Evolutionary conservation across 2,888 invertebrate species (phyloP).

Genomic region (Keiferia lycopersicella): DNA sequence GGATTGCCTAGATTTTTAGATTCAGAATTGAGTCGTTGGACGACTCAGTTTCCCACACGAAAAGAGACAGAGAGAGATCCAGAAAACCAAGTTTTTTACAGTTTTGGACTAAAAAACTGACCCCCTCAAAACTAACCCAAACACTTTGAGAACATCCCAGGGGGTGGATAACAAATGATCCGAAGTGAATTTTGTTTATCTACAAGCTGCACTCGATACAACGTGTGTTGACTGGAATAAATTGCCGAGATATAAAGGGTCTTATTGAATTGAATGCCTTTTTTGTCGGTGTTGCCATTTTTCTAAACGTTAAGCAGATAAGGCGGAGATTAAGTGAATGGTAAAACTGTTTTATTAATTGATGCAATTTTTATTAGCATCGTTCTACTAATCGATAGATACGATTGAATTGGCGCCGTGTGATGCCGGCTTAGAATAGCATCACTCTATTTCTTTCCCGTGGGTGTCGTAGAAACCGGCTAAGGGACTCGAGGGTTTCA

Average conservation of each 20-base stretch:
- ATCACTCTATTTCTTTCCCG: too few relatives aligned
- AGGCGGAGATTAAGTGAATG: constrained; percentile 22
- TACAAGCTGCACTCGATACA: constrained; percentile 22
- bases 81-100: too few relatives aligned
- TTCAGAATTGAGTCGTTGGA: too few relatives aligned
- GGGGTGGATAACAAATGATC: constrained; percentile 26
- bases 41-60: too few relatives aligned
- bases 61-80: too few relatives aligned
- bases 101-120: too few relatives aligned
- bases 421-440: too few relatives aligned
- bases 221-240: constrained; percentile 31
- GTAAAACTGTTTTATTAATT: constrained; percentile 24
- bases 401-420: too few relatives aligned
- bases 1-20: too few relatives aligned
- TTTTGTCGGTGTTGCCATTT: constrained; percentile 15
- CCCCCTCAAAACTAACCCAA: background rate
- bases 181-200: constrained; percentile 25
- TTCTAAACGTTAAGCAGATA: constrained; percentile 20
- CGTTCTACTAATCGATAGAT: background rate
- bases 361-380: background rate
- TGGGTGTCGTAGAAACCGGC: too few relatives aligned
- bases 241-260: constrained; percentile 26
- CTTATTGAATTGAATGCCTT: constrained; percentile 27
- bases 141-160: background rate
- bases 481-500: too few relatives aligned